phyloP scores from a whole-genome alignment of 2,888 invertebrate genomes.

The Ecliptopera silaceata region DNA sequence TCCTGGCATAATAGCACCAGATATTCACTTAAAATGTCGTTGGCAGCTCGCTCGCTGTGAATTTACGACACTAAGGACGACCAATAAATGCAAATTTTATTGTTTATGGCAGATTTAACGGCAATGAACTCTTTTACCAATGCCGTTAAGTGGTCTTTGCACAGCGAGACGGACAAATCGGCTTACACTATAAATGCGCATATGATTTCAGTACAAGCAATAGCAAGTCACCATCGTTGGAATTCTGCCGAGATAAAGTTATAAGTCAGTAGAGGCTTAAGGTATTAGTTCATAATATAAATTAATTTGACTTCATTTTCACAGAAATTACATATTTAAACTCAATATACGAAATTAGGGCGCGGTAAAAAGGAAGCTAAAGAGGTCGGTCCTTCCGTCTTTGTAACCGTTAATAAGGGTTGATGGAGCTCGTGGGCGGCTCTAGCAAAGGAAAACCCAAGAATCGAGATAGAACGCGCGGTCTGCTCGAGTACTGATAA shows the following conservation, averaged over 20 bases:
- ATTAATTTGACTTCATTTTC: constrained; percentile 11
- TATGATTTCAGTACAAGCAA: constrained; percentile 14
- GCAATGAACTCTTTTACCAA: constrained; percentile 77
- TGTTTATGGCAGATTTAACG: constrained; percentile 80
- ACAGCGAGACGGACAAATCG: constrained; percentile 57
- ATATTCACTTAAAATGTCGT: constrained; percentile 79
- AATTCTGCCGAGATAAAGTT: not conserved
- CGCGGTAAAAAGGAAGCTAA: constrained; percentile 35
- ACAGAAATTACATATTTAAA: constrained; percentile 30
- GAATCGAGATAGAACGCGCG: constrained; percentile 54
- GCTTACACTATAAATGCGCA: constrained; percentile 42
- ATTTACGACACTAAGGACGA: constrained; percentile 77
- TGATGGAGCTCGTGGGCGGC: constrained; percentile 51
- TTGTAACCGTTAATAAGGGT: constrained; percentile 64
- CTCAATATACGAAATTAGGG: constrained; percentile 29
- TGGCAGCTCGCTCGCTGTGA: constrained; percentile 72
- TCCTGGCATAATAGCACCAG: constrained; percentile 64
- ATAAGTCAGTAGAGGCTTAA: not conserved
- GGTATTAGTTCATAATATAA: constrained; percentile 8
- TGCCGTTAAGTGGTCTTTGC: constrained; percentile 70
- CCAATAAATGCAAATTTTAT: constrained; percentile 83
- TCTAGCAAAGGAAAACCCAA: constrained; percentile 49
- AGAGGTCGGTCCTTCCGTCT: constrained; percentile 48
- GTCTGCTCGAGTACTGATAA: constrained; percentile 75
- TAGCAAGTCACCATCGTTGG: not conserved